Base-by-base conservation (phyloP, 1,140 invertebrate species). In the Trissolcus basalis region DNA sequence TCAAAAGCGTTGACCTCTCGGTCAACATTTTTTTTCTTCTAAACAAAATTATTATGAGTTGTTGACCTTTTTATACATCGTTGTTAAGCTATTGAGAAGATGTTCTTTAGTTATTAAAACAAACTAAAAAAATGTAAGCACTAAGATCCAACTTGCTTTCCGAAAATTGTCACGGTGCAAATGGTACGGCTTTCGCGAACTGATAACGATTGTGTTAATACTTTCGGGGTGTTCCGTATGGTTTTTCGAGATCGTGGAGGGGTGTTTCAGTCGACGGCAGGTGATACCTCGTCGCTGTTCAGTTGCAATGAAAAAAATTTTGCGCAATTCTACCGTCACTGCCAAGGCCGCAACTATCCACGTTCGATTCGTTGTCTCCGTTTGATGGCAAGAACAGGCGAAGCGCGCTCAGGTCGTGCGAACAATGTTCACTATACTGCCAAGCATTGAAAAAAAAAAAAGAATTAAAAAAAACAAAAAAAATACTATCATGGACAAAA, bases 361-460 rank as follows among this genome's bases (percentile, higher is more conserved):
- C 79, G 81, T 86, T 77, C 68, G 76, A 85, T 80, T 82, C 71
- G 64, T 82, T 71, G 76, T 86, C 79, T 80, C 71, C 70, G 55
- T 44, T 63, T 9, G 43, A 16, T 12, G 45, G 44, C 44, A 50
- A 53, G 63, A 53, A 14, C 15, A 35, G 53, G 54, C 59, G 54
- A 70, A 45, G 65, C 55, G 73, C 60, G 44, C 48, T 45, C 65
- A 48, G 43, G 48, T 59, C 60, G 54, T 60, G 43, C 77, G 80
- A 80, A 81, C 71, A 83, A 85, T 82, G 83, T 86, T 85, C 82
- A 86, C 74, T 76, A 85, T 86, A 88, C 86, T 88, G 86, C 86
- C 86, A 86, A 85, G 81, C 78, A 70, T 81, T 83, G 48, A 68
- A 83, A 75, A 74, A 56, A 3, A 39, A 11, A 39, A 39, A 86